These are phyloP conservation scores for Gorsachius goisagi DNA, from an alignment of 2,113 vertebrate species.

Conservation along the genomic window DNA sequence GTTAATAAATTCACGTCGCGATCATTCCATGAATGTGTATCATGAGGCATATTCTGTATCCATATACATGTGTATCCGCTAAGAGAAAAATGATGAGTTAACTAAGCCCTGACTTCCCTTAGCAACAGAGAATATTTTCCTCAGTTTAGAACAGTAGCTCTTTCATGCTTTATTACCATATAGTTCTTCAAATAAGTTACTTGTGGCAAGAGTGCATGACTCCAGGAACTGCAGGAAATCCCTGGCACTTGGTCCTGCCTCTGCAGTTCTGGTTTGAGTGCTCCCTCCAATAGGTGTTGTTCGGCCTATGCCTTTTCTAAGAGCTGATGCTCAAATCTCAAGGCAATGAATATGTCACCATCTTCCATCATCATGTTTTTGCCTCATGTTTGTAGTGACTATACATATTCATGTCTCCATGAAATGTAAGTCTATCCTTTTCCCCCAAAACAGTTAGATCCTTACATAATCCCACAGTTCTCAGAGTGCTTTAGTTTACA, in stretches of 20 bases:
- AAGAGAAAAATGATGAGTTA: neutral
- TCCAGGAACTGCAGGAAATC: neutral
- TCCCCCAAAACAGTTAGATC: neutral
- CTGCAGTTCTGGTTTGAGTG: neutral
- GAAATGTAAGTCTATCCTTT: neutral
- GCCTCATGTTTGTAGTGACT: neutral
- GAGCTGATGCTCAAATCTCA: neutral
- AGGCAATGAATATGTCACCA: neutral
- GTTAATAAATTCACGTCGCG: neutral
- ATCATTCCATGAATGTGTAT: neutral
- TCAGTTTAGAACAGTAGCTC: neutral
- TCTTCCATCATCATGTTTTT: neutral
- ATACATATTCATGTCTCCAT: neutral
- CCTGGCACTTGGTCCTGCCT: neutral
- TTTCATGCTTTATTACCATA: neutral
- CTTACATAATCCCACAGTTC: neutral
- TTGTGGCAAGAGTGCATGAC: neutral
- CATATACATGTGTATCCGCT: neutral
- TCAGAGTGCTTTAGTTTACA: neutral
- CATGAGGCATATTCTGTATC: neutral
- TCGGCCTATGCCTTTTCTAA: neutral
- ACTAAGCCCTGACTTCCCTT: constrained; percentile 4
- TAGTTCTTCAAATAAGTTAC: neutral
- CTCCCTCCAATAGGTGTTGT: neutral
- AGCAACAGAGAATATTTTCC: constrained; percentile 39